These are phyloP conservation scores for Smittia sp. DNA, from an alignment of 2,888 invertebrate genomes.

Conservation along the genomic window DNA sequence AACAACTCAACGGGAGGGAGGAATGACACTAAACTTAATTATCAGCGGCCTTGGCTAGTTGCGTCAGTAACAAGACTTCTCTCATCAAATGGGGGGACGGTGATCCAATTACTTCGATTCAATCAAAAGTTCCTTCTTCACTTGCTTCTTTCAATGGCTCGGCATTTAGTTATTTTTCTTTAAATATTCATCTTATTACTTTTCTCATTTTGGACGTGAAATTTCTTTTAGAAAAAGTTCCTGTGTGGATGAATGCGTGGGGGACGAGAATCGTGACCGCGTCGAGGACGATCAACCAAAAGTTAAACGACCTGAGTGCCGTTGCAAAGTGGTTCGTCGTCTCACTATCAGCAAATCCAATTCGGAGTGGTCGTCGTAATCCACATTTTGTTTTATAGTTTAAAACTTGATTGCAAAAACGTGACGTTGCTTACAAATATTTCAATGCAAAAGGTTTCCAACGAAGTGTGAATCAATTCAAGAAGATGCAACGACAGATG, in stretches of 20 bases:
- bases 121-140: background rate
- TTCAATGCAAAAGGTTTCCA: background rate
- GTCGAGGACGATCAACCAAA: background rate
- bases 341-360: too few species aligned
- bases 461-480: background rate
- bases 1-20: background rate
- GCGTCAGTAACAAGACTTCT: background rate
- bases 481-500: background rate
- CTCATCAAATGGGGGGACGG: background rate
- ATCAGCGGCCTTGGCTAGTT: background rate
- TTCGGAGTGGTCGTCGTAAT: background rate
- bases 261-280: background rate
- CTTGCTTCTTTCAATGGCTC: background rate
- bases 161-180: background rate
- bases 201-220: slow-evolving; percentile 1
- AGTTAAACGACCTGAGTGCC: background rate
- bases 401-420: background rate
- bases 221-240: background rate
- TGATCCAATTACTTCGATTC: slow-evolving; percentile 9
- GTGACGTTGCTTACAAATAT: background rate
- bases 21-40: background rate
- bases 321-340: too few species aligned
- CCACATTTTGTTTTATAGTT: background rate
- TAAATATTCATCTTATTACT: background rate
- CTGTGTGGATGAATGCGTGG: background rate